Percentiles rank a stretch among this genome's conserved stretches.
These are phyloP conservation scores for Ictalurus furcatus DNA, from an alignment of 2,113 vertebrate genomes.

Conservation along the genomic window DNA sequence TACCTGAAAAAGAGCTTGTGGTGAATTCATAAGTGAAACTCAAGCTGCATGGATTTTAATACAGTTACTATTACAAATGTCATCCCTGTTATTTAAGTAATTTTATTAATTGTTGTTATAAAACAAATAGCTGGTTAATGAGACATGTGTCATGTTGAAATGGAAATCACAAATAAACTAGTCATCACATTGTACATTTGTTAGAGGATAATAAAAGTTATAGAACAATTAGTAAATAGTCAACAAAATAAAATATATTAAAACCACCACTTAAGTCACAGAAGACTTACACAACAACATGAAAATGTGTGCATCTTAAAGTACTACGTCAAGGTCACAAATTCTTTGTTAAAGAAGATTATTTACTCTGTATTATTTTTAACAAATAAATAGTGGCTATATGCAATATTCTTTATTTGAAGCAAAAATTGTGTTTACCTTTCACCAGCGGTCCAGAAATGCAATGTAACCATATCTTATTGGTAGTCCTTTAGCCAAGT, in stretches of 20 bases:
- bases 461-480: constrained; percentile 58
- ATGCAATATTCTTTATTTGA: background rate
- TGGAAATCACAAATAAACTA: background rate
- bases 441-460: constrained; percentile 61
- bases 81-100: constrained; percentile 45
- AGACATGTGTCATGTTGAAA: background rate
- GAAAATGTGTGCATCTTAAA: background rate
- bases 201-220: background rate
- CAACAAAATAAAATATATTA: background rate
- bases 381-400: background rate
- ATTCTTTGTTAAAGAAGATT: background rate
- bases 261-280: background rate
- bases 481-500: background rate
- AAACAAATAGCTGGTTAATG: background rate
- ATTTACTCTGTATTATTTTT: background rate
- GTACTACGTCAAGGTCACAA: background rate
- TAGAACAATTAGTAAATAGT: background rate
- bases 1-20: constrained; percentile 9
- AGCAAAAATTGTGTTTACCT: constrained; percentile 60
- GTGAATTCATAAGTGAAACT: constrained; percentile 38
- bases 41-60: constrained; percentile 10
- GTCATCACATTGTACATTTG: background rate
- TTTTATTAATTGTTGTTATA: constrained; percentile 35
- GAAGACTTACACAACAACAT: background rate
- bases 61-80: background rate